Evolutionary conservation across 2,888 invertebrate genomes (phyloP), one percentile per base, ranked within the genome.

Genomic region (Dryomyza anilis): DNA sequence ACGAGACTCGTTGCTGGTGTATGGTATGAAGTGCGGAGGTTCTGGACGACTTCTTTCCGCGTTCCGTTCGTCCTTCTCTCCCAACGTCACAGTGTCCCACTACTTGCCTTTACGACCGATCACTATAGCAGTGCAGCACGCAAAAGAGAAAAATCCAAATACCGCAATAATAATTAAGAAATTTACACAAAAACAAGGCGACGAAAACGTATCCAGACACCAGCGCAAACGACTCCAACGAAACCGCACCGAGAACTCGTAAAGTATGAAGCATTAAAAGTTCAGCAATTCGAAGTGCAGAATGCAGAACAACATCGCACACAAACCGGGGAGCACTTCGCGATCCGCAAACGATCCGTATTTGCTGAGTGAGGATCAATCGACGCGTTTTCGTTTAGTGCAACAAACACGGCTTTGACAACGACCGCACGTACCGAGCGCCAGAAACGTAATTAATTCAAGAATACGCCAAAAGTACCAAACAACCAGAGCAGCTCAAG

Each of bases 261-360:
- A 71, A 76, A 71, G 66, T 69, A 70, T 69, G 72, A 65, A 65
- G 63, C 72, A 72, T 74, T 72, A 74, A 72, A 68, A 62, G 60
- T 62, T 39, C 39, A 52, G 67, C 64, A 57, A 57, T 29, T 68
- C 70, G 68, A 66, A 63, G 66, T 65, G 67, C 43, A 50, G 52
- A 53, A 45, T 12, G 27, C n/a, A 16, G 46, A 43, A 25, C 29
- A 48, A 16, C 48, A 48, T 48, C 23, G 48, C 3, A 7, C 53
- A 16, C 30, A 1, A 53, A 6, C 53, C 16, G 52, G 14, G n/a
- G n/a, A n/a, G n/a, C n/a, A n/a, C n/a, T n/a, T n/a, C n/a, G n/a
- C n/a, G n/a, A n/a, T n/a, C n/a, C n/a, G n/a, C n/a, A n/a, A n/a
- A n/a, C n/a, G n/a, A n/a, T n/a, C n/a, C n/a, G n/a, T n/a, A n/a